phyloP scores from a whole-genome alignment of 37 sponge, comb jelly and placozoan species.

The Halisarca cf. caerulea region DNA sequence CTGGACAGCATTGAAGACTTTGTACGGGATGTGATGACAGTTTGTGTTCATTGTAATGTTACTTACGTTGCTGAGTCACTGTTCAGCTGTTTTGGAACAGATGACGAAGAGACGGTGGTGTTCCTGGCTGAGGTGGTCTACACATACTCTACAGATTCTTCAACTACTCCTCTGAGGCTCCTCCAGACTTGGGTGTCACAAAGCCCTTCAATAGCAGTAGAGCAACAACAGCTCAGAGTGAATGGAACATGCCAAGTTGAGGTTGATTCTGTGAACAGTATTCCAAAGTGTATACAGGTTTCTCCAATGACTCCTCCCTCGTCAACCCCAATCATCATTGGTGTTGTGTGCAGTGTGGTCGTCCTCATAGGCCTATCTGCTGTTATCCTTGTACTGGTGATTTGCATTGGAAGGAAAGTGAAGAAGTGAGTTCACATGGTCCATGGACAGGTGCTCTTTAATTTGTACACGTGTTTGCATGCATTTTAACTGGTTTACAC shows the following conservation, averaged over 20 bases:
- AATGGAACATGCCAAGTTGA: neutral
- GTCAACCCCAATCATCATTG: neutral
- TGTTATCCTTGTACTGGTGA: neutral
- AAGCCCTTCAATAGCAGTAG: neutral
- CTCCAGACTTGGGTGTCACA: neutral
- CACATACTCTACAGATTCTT: neutral
- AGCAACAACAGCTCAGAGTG: neutral
- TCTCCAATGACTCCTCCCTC: neutral
- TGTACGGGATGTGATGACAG: too few relatives aligned
- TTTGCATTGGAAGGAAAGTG: neutral
- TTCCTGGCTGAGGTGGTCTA: neutral
- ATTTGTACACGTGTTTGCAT: neutral
- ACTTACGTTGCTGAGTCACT: neutral
- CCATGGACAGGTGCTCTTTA: too few relatives aligned
- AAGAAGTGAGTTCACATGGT: too few relatives aligned
- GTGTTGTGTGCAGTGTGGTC: neutral
- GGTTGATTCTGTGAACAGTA: neutral
- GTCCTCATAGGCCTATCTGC: neutral
- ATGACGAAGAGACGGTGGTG: neutral
- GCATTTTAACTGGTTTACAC: neutral
- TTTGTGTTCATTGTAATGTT: too few relatives aligned
- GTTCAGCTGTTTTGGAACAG: slow-evolving; percentile 13
- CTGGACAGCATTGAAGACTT: neutral
- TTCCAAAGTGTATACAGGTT: neutral
- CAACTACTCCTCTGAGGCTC: neutral